These are phyloP conservation scores for Leptatherina wallacei DNA, from an alignment of 2,797 vertebrate genomes.

Conservation along the genomic window DNA sequence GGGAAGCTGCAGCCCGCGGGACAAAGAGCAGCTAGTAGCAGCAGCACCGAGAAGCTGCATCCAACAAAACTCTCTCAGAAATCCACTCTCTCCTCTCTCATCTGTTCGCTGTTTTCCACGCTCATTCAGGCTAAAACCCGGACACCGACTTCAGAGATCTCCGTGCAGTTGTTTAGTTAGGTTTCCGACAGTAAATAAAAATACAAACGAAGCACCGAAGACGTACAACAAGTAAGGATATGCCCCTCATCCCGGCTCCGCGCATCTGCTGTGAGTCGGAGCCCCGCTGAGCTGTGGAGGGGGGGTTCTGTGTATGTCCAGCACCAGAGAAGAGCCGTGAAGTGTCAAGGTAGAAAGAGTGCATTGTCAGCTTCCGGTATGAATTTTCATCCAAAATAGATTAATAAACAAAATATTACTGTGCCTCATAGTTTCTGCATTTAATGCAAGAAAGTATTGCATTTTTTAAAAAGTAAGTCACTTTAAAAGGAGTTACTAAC, in stretches of 20 bases:
- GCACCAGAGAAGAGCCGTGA: background rate
- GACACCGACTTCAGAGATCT: rapidly evolving
- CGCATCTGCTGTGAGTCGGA: constrained; percentile 41
- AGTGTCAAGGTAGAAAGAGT: background rate
- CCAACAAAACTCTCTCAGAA: constrained; percentile 29
- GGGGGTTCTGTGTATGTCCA: constrained; percentile 18
- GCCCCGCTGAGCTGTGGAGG: constrained; percentile 56
- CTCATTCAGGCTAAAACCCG: rapidly evolving
- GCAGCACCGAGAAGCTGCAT: constrained; percentile 8
- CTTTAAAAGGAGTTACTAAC: too few species aligned
- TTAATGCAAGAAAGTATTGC: too few species aligned
- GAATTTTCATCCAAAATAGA: background rate
- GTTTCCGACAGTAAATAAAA: background rate
- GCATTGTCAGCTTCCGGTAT: constrained; percentile 8
- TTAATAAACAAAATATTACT: background rate
- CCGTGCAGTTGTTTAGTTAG: background rate
- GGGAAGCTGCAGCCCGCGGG: constrained; percentile 29
- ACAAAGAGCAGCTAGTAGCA: constrained; percentile 58
- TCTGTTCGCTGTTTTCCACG: background rate
- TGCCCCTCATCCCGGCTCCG: constrained; percentile 47
- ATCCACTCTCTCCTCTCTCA: constrained; percentile 27
- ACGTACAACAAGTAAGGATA: constrained; percentile 40
- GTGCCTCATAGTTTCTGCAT: too few species aligned
- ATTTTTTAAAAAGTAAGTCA: too few species aligned
- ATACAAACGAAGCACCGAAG: background rate